A percentile compares a stretch with the other conserved stretches of the same genome.
These are phyloP conservation scores for Meliscaeva auricollis DNA, from an alignment of 2,888 invertebrate species.

Conservation along the genomic window DNA sequence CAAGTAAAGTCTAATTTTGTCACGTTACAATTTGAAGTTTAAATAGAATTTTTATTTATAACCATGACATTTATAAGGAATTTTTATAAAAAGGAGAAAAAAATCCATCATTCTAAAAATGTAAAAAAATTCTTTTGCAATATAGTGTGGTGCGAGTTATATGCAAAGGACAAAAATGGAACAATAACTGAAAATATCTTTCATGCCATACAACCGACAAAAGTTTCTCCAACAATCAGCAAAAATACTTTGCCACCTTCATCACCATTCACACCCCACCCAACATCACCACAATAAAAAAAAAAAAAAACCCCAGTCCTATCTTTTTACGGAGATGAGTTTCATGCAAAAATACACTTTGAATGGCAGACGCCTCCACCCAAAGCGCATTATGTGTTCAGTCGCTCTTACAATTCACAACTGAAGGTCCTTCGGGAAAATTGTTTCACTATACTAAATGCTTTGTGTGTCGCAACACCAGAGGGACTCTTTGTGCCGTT, in stretches of 20 bases:
- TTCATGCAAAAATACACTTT: constrained; percentile 51
- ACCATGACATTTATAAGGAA: constrained; percentile 24
- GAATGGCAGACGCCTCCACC: constrained; percentile 48
- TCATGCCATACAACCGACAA: neutral
- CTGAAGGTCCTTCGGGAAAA: constrained; percentile 44
- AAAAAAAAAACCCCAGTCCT: too few species aligned
- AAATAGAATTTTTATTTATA: constrained; percentile 17
- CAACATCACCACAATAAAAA: neutral
- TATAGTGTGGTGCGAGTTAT: too few species aligned
- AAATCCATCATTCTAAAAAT: constrained; percentile 19
- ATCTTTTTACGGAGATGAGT: neutral
- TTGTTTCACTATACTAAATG: constrained; percentile 32
- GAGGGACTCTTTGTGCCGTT: constrained; percentile 22
- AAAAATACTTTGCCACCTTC: constrained; percentile 2
- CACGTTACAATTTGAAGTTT: constrained; percentile 9
- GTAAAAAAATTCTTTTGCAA: neutral
- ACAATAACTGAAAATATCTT: constrained; percentile 25
- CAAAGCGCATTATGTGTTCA: constrained; percentile 46
- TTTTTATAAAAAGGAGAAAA: neutral
- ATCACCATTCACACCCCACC: neutral
- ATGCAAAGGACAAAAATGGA: neutral
- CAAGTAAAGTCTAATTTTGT: constrained; percentile 22
- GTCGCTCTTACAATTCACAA: constrained; percentile 43
- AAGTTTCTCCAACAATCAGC: constrained; percentile 26
- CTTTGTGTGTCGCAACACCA: constrained; percentile 22